A percentile compares a stretch with the other conserved stretches of the same genome.
These are phyloP conservation scores for Ictalurus furcatus DNA, from an alignment of 2,113 vertebrate species.

Conservation along the genomic window DNA sequence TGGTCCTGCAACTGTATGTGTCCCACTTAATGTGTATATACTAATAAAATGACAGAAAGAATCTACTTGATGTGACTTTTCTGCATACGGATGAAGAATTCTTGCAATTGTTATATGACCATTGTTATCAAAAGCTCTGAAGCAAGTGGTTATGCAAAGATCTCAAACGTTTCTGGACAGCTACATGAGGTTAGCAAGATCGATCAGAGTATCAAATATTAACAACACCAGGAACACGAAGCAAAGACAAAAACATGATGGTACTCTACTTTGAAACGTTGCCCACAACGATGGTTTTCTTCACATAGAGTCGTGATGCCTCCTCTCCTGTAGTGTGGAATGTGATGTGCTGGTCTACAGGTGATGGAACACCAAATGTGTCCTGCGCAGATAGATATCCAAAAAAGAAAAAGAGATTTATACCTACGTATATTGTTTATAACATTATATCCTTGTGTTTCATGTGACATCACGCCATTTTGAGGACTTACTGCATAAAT, in stretches of 20 bases:
- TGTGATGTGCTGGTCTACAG: constrained; percentile 78
- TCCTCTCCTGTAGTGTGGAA: constrained; percentile 83
- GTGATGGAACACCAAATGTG: constrained; percentile 76
- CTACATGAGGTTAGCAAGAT: not conserved
- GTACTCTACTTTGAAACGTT: constrained; percentile 92
- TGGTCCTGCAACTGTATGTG: not conserved
- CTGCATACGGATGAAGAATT: not conserved
- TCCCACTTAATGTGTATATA: not conserved
- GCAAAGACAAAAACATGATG: not conserved
- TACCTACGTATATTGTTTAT: not conserved
- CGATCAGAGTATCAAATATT: not conserved
- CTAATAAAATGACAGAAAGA: not conserved
- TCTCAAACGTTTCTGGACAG: not conserved
- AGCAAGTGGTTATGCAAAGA: not conserved
- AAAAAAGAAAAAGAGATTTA: not conserved
- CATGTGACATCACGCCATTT: not conserved
- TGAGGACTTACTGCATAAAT: not conserved
- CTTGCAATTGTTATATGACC: not conserved
- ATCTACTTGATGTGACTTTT: not conserved
- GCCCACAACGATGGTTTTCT: constrained; percentile 98
- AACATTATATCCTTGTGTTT: not conserved
- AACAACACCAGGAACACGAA: not conserved
- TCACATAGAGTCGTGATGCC: constrained; percentile 88
- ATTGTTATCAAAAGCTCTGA: not conserved
- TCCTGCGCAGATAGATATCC: constrained; percentile 73